phyloP scores from a whole-genome alignment of 2,113 vertebrate genomes.

The Riparia riparia region DNA sequence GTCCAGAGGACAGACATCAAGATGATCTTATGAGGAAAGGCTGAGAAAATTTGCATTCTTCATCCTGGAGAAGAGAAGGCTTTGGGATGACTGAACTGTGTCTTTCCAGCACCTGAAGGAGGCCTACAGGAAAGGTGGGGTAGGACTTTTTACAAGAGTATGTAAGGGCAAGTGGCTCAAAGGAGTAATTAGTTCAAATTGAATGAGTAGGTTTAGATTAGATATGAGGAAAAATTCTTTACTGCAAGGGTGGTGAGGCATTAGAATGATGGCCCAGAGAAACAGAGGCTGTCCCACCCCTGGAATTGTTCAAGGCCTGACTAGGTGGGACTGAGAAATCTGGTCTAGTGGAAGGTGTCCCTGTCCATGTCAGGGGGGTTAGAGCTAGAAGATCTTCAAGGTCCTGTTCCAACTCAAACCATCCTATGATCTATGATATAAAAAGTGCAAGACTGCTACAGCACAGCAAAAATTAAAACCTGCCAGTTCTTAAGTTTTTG shows the following conservation, averaged over 20 bases:
- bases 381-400: background rate
- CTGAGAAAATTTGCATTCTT: background rate
- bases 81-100: background rate
- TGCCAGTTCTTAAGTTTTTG: background rate
- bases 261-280: background rate
- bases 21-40: background rate
- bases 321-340: background rate
- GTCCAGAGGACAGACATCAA: background rate
- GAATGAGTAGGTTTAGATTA: background rate
- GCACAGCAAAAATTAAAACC: background rate
- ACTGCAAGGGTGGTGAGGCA: background rate
- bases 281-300: background rate
- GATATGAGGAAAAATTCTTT: background rate
- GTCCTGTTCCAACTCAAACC: background rate
- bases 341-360: background rate
- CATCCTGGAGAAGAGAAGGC: background rate
- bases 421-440: background rate
- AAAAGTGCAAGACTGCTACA: background rate
- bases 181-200: background rate
- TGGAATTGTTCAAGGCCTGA: background rate
- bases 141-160: background rate
- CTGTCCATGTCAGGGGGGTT: background rate
- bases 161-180: background rate
- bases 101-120: background rate
- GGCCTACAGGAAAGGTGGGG: background rate